Evolutionary conservation across 2,113 vertebrate genomes (phyloP).

Genomic region (Xenopus tropicalis): UCB_Xtro_10.0 CM004452.2:43079501-43080000

Average conservation of each 20-base stretch:
- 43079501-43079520: not conserved
- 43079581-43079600: no score
- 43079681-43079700: conserved; percentile 78
- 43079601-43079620: conserved; percentile 62
- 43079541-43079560: no score
- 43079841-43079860: no score
- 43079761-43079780: no score
- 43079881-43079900: conserved; percentile 81
- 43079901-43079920: conserved; percentile 91
- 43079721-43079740: conserved; percentile 71
- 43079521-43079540: no score
- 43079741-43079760: not conserved
- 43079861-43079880: no score
- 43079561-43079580: no score
- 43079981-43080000: conserved; percentile 30
- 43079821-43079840: no score
- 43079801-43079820: no score
- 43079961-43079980: conserved; percentile 95
- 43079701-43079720: conserved; percentile 79
- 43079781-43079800: no score
- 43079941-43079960: conserved; percentile 92
- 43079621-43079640: conserved; percentile 76
- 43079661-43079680: conserved; percentile 81
- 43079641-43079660: conserved; percentile 80
- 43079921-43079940: conserved; percentile 91